phyloP scores from a whole-genome alignment of 2,888 invertebrate species.

The Rhyacophila evoluta region DNA sequence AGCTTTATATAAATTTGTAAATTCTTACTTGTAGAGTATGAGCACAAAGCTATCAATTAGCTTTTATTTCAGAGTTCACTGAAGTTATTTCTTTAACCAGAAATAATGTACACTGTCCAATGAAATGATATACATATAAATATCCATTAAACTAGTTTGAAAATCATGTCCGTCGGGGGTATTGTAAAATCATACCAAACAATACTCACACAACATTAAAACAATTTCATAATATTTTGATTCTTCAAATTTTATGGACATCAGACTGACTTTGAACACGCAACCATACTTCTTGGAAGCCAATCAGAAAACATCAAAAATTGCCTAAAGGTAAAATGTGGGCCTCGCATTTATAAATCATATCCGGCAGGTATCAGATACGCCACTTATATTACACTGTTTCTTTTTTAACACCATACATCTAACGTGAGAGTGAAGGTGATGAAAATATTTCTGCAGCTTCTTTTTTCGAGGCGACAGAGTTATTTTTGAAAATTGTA shows the following conservation, averaged over 20 bases:
- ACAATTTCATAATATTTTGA: not conserved
- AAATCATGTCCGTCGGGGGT: not conserved
- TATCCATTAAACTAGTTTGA: not conserved
- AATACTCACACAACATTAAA: not conserved
- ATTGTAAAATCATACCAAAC: not conserved
- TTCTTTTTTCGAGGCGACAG: not conserved
- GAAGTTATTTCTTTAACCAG: too few species aligned
- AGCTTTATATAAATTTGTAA: too few species aligned
- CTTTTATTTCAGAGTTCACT: too few species aligned
- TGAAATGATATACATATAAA: too few species aligned
- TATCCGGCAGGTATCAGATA: constrained; percentile 25
- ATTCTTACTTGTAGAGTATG: too few species aligned
- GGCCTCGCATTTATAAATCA: constrained; percentile 45
- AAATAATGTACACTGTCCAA: too few species aligned
- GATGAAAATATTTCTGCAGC: not conserved
- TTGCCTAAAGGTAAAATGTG: constrained; percentile 45
- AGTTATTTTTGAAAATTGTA: not conserved
- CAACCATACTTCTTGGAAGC: constrained; percentile 42
- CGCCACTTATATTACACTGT: not conserved
- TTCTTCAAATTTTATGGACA: not conserved
- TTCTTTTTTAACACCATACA: not conserved
- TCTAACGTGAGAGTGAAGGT: not conserved
- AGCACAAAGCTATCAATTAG: too few species aligned
- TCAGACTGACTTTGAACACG: constrained; percentile 30
- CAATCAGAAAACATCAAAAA: constrained; percentile 47